Percentiles rank a stretch among this genome's conserved stretches.
Conservation (phyloP, 2,113 vertebrate species). For the Uropsilus gracilis region DNA sequence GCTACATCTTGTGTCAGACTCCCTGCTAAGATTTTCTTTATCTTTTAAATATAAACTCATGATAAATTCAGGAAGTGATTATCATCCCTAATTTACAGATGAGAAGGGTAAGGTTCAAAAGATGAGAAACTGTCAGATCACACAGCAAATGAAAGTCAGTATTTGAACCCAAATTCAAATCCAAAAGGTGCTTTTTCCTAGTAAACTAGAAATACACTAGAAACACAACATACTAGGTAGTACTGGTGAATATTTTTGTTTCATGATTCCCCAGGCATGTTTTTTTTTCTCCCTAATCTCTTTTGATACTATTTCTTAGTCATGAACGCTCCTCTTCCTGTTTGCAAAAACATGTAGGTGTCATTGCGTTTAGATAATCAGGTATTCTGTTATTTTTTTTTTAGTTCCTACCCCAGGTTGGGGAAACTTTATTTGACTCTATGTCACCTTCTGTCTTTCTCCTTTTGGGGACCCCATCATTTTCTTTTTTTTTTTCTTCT, state of each 20-base stretch:
- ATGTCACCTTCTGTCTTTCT: too few species aligned
- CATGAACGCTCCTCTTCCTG: too few species aligned
- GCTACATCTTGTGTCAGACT: neutral
- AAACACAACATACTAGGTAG: neutral
- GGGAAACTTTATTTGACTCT: too few species aligned
- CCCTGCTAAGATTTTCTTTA: neutral
- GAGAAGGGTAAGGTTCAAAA: neutral
- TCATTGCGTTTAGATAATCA: too few species aligned
- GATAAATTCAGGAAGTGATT: neutral
- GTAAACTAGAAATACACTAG: neutral
- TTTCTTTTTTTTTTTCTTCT: too few species aligned
- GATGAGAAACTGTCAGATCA: neutral
- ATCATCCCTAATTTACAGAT: neutral
- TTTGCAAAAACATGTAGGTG: too few species aligned
- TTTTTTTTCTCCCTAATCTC: too few species aligned
- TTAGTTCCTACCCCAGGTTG: too few species aligned
- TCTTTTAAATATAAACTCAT: neutral
- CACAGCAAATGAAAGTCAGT: neutral
- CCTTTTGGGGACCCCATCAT: too few species aligned
- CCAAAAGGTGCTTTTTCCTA: neutral
- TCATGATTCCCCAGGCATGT: neutral
- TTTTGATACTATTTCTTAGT: too few species aligned
- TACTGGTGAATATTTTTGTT: neutral
- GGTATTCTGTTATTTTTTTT: too few species aligned
- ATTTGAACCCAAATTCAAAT: conserved; percentile 19